Base-by-base conservation (phyloP, 2,888 invertebrate genomes). In the Phrixothrix hirtus region DNA sequence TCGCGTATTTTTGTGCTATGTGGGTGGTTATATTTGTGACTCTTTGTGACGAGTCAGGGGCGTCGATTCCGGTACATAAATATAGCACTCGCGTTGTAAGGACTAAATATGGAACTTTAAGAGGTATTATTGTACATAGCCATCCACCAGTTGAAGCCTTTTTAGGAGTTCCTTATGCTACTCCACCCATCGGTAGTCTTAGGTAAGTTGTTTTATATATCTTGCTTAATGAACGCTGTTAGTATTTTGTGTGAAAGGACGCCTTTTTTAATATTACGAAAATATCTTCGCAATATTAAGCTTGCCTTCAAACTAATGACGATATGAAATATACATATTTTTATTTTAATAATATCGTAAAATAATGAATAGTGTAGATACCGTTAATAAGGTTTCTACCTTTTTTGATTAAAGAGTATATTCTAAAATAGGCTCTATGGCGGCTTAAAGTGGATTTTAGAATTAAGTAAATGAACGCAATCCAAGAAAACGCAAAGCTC, bases 81-180 rank as follows among this genome's bases (percentile, higher is more conserved):
- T 89, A 89, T 77, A 88, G 88, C 77, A 87, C 88, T 58, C 83
- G 89, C 64, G 85, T 92, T 58, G 89, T 95, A 61, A 84, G 86
- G 71, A 95, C 95, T 62, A 89, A 92, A 75, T 95, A 94, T 81
- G 95, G 95, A 25, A 85, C 88, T 54, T 78, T 95, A 68, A 84
- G 93, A 35, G 95, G 94, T 46, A 85, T 92, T 74, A 85, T 91
- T 63, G 85, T 92, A 41, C 87, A 89, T 70, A 84, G 87, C 61
- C 84, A 88, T 74, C 89, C 88, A 57, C 84, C 84, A 55, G 92
- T 95, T 63, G 95, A 95, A 77, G 92, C 92, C 11, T 96, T 92
- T 75, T 83, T 94, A 55, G 95, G 95, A 56, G 90, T 96, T 62
- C 95, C 94, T 30, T 96, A 95, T 79, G 95, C 95, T 27, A 92